Evolutionary conservation across 2,888 invertebrate species (phyloP), one percentile per base, ranked within the genome.

Genomic region (Phlogophora meticulosa): DNA sequence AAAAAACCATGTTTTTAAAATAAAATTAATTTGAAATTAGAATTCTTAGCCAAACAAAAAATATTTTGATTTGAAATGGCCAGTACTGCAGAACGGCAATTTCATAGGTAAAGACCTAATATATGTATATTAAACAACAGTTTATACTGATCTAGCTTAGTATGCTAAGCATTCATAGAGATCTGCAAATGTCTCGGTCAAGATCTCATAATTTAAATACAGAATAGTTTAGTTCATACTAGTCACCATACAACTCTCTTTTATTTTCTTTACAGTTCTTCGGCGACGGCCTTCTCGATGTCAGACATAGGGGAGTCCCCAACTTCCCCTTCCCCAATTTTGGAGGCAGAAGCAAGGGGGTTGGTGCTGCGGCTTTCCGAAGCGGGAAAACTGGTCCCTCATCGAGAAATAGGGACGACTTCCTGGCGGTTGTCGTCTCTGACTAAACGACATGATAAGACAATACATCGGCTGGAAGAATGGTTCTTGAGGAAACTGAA

Each of bases 251-350:
- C 11, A 17, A 34, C 32, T 40, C 17, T 63, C 1, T 2, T 11
- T 17, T 40, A 32, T 7, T 34, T 42, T 0, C 11, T 40, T 60
- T 72, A 87, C 93, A 94, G 86, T 88, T 11, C 59, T 94, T 91
- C 71, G 93, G 93, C 42, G 93, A 94, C 1, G 92, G 91, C 20
- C 83, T 93, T 0, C 83, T 94, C 15, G 93, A 95, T 82, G 69
- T 91, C 67, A 89, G 94, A 52, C 94, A 94, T 59, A 90, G 94
- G 4, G 94, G 94, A 11, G 81, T 89, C 22, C 94, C 94, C 0
- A 89, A 89, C 83, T 94, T 94, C 80, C 91, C 94, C 2, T 91
- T 94, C 74, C 93, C 93, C 2, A 82, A 85, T 15, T 84, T 93
- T 43, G 64, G 82, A 7, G 89, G 92, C 7, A 87, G 91, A 67